phyloP scores from a whole-genome alignment of 1,140 invertebrate genomes.

The Araneus ventricosus region DNA sequence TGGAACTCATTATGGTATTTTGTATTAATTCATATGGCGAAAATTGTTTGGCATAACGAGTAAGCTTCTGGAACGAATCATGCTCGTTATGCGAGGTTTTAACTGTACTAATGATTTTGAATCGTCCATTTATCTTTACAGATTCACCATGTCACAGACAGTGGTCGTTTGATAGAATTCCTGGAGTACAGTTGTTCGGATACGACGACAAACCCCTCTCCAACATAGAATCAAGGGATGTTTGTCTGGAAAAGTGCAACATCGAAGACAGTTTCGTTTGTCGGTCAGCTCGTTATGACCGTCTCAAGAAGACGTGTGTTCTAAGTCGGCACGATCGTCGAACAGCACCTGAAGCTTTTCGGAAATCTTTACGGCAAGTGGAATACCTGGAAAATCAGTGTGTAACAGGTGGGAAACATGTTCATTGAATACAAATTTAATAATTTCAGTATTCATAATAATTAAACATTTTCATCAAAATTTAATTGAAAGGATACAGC shows the following conservation, averaged over 20 bases:
- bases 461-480: too few relatives aligned
- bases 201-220: constrained; percentile 73
- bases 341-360: constrained; percentile 76
- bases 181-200: constrained; percentile 71
- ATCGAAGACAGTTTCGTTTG: constrained; percentile 74
- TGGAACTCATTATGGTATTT: too few relatives aligned
- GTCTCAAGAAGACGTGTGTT: constrained; percentile 63
- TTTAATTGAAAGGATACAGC: too few relatives aligned
- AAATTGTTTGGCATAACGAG: too few relatives aligned
- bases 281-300: constrained; percentile 70
- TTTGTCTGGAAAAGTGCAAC: constrained; percentile 70
- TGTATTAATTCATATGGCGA: too few relatives aligned
- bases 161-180: constrained; percentile 73
- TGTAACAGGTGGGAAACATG: constrained; percentile 64
- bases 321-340: constrained; percentile 71
- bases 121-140: not conserved
- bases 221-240: constrained; percentile 57
- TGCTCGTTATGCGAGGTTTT: too few relatives aligned
- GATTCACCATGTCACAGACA: constrained; percentile 63
- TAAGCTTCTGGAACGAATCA: too few relatives aligned
- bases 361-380: constrained; percentile 42
- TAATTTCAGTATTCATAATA: too few relatives aligned
- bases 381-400: constrained; percentile 76
- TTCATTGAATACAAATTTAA: too few relatives aligned
- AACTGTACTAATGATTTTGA: too few relatives aligned